These are phyloP conservation scores for Saturnia pavonia DNA, from an alignment of 2,888 invertebrate species.

Conservation along the genomic window DNA sequence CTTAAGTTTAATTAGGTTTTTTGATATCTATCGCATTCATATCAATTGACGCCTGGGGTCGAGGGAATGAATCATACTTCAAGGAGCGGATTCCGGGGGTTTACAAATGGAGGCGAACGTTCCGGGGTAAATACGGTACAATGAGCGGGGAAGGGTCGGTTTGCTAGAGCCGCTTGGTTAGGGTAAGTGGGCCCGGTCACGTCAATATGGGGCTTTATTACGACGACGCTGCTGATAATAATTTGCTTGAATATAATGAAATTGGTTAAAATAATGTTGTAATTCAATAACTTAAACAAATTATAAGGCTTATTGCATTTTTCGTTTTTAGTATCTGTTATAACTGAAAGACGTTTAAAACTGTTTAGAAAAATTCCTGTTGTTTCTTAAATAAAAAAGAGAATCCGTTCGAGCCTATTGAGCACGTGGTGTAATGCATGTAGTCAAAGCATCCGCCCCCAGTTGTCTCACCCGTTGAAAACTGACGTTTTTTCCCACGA, in stretches of 20 bases:
- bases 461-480: conserved; percentile 56
- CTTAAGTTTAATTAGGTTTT: conserved; percentile 45
- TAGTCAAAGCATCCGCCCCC: conserved; percentile 64
- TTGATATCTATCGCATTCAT: conserved; percentile 58
- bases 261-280: conserved; percentile 34
- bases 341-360: neutral
- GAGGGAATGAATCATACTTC: conserved; percentile 78
- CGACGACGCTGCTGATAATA: conserved; percentile 67
- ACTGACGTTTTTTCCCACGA: conserved; percentile 75
- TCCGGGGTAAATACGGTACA: conserved; percentile 79
- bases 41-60: conserved; percentile 66
- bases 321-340: neutral
- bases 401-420: conserved; percentile 50
- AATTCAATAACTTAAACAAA: conserved; percentile 16
- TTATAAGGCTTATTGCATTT: neutral
- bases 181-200: conserved; percentile 79
- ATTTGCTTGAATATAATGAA: conserved; percentile 65
- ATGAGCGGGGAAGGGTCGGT: conserved; percentile 76
- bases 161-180: conserved; percentile 61
- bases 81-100: conserved; percentile 80
- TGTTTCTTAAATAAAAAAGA: conserved; percentile 23
- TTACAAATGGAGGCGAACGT: conserved; percentile 76
- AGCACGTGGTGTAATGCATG: conserved; percentile 65
- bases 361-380: conserved; percentile 16
- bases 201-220: conserved; percentile 78